phyloP scores from a whole-genome alignment of 2,797 vertebrate species.

The Euthynnus affinis region DNA sequence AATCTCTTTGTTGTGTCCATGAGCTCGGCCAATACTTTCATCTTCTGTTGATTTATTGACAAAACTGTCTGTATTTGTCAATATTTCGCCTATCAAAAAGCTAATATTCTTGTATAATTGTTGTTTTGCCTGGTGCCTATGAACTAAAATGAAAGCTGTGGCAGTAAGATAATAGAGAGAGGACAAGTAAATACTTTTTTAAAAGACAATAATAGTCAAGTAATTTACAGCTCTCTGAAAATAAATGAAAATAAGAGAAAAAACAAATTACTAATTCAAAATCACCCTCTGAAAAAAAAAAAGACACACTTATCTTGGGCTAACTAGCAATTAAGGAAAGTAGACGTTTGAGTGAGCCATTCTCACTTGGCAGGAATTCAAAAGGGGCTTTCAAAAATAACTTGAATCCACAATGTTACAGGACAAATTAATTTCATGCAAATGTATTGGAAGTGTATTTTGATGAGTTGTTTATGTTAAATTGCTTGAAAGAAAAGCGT shows the following conservation, averaged over 20 bases:
- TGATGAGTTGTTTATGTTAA: constrained; percentile 46
- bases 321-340: constrained; percentile 60
- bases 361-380: constrained; percentile 55
- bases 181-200: background rate
- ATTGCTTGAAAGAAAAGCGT: constrained; percentile 20
- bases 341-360: constrained; percentile 44
- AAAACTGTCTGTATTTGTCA: background rate
- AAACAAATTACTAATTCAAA: constrained; percentile 4
- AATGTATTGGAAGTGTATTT: constrained; percentile 31
- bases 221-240: constrained; percentile 3
- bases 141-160: background rate
- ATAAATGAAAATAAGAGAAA: constrained; percentile 1
- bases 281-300: constrained; percentile 25
- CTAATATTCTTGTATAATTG: too few species aligned
- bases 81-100: background rate
- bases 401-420: constrained; percentile 21
- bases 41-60: constrained; percentile 1
- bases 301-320: constrained; percentile 11
- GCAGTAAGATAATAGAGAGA: background rate
- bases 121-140: background rate
- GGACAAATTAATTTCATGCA: constrained; percentile 28
- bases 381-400: constrained; percentile 50
- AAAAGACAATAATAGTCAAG: background rate
- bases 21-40: background rate
- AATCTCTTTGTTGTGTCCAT: constrained; percentile 42